Evolutionary conservation across 2,113 vertebrate genomes (phyloP).

Genomic region (Oryzias javanicus): DNA sequence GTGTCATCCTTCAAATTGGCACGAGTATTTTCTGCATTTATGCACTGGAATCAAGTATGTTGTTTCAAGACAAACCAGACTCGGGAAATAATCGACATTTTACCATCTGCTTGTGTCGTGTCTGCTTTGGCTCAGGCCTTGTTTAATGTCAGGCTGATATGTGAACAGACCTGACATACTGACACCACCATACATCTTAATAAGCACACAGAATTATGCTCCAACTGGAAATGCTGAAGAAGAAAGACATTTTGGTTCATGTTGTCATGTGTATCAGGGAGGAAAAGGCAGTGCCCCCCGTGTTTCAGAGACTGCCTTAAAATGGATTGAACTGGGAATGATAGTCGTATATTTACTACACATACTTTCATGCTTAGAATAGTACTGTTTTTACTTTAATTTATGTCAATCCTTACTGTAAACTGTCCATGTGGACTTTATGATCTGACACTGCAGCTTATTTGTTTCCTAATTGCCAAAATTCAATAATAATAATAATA

Average conservation of each 20-base stretch:
- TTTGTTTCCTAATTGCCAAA: too few relatives aligned
- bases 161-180: slow-evolving; percentile 27
- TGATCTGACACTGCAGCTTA: too few relatives aligned
- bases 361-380: too few relatives aligned
- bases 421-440: too few relatives aligned
- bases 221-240: slow-evolving; percentile 5
- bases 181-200: slow-evolving; percentile 28
- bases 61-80: slow-evolving; percentile 23
- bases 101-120: slow-evolving; percentile 38
- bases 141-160: slow-evolving; percentile 27
- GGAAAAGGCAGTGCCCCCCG: not conserved
- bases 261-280: not conserved
- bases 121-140: slow-evolving; percentile 32
- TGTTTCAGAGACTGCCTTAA: too few relatives aligned
- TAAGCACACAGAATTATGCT: slow-evolving; percentile 12
- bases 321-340: too few relatives aligned
- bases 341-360: too few relatives aligned
- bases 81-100: slow-evolving; percentile 40
- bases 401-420: too few relatives aligned
- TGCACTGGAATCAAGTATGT: slow-evolving; percentile 19
- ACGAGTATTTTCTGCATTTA: slow-evolving; percentile 10
- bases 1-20: slow-evolving; percentile 18
- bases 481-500: too few relatives aligned
- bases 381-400: too few relatives aligned
- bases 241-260: not conserved